These are phyloP conservation scores for Epicampocera succincta DNA, from an alignment of 2,888 invertebrate species.

Conservation along the genomic window DNA sequence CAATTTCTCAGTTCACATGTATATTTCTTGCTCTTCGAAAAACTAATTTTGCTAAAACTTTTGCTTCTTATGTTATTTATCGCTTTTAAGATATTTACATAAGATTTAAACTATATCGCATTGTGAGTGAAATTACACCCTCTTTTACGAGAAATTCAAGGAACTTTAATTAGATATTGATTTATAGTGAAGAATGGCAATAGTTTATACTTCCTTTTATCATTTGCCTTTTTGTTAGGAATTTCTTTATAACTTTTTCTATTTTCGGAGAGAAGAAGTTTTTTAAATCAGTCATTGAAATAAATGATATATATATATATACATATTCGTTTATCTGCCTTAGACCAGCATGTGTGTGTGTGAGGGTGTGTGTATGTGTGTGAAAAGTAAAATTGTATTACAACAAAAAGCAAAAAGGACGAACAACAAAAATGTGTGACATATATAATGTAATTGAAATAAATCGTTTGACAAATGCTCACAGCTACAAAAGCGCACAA, in stretches of 20 bases:
- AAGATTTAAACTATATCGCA: neutral
- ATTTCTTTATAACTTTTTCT: neutral
- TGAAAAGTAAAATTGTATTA: slow-evolving; percentile 11
- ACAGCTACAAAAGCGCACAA: slow-evolving; percentile 23
- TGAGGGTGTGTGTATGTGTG: too few relatives aligned
- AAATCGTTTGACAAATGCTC: slow-evolving; percentile 68
- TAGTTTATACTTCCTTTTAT: slow-evolving; percentile 54
- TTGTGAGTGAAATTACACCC: slow-evolving; percentile 15
- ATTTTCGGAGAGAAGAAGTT: slow-evolving; percentile 25
- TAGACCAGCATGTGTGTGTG: neutral
- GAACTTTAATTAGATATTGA: slow-evolving; percentile 30
- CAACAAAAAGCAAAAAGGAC: slow-evolving; percentile 46
- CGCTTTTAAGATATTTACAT: neutral
- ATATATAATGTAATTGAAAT: slow-evolving; percentile 65
- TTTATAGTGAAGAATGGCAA: slow-evolving; percentile 38
- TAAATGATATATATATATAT: slow-evolving; percentile 52
- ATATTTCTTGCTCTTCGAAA: too few relatives aligned
- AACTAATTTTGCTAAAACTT: neutral
- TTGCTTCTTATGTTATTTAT: neutral
- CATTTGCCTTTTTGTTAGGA: slow-evolving; percentile 38
- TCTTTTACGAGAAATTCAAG: slow-evolving; percentile 6
- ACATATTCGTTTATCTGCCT: slow-evolving; percentile 3
- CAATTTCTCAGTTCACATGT: too few relatives aligned
- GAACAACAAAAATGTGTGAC: slow-evolving; percentile 60
- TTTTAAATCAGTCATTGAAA: slow-evolving; percentile 54